Evolutionary conservation across 2,797 vertebrate species (phyloP), one percentile per base, ranked within the genome.

Genomic region (Botia almorhae): DNA sequence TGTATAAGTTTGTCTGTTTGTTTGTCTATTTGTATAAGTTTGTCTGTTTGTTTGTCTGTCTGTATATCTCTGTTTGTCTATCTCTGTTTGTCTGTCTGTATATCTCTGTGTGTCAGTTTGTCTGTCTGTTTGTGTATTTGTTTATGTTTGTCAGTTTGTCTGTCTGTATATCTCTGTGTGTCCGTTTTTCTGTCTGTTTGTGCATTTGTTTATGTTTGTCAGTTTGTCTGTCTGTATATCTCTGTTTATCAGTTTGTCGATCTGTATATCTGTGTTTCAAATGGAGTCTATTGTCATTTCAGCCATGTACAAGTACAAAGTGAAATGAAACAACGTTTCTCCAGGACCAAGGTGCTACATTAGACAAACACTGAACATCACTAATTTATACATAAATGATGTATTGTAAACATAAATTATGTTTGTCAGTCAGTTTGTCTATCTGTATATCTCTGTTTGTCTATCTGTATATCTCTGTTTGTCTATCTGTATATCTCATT

Each of bases 11-110:
- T 33, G 1, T 51, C 46, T 50, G 0, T 11, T 7, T 69, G 1
- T 56, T 86, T 69, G 19, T 55, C 4, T 23, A 39, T 51, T 3
- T 39, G 19, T 64, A 19, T 81, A 23, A 21, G 16, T 39, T 13
- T 63, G 43, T 77, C 19, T 72, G 29, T 29, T 8, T 13, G 33
- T 33, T 5, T 50, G 21, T 36, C 14, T 14, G 58, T 65, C 4
- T 33, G 1, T 50, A 12, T 50, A 3, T 33, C 3, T 76, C 70
- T 55, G 11, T 56, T 87, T 69, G 33, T 33, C 33, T 33, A 33
- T 33, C 3, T 76, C 70, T 55, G 11, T 56, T 87, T 69, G 33
- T 33, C 33, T 33, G 4, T 33, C 70, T 55, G 11, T 56, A 33
- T 33, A 33, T 33, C 33, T 33, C 33, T 33, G 33, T 33, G 3